phyloP scores from a whole-genome alignment of 1,140 invertebrate genomes.

The Nomia melanderi region DNA sequence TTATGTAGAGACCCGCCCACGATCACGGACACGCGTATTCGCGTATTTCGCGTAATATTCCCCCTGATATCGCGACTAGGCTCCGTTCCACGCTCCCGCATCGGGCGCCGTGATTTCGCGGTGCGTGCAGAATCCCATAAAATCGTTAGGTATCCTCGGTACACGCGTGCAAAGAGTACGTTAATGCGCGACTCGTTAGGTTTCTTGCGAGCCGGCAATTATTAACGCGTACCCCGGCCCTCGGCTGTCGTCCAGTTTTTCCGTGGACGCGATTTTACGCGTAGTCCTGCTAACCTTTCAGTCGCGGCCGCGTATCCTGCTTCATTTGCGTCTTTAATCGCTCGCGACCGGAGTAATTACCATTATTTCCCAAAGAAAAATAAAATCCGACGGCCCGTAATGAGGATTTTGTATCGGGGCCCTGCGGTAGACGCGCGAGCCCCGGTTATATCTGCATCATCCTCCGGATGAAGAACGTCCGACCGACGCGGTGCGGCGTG shows the following conservation, averaged over 20 bases:
- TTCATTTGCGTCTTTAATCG: constrained; percentile 46
- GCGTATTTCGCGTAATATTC: constrained; percentile 2
- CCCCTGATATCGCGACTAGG: too few species aligned
- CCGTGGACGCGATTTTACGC: constrained; percentile 8
- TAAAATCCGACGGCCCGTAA: neutral
- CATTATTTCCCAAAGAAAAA: constrained; percentile 16
- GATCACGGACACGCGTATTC: constrained; percentile 31
- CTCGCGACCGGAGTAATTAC: constrained; percentile 29
- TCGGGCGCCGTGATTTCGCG: neutral
- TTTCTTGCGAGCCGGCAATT: constrained; percentile 65
- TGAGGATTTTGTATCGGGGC: constrained; percentile 11
- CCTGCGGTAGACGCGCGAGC: neutral
- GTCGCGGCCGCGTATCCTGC: constrained; percentile 9
- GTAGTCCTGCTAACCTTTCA: neutral
- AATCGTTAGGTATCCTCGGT: constrained; percentile 27
- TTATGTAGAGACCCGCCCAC: constrained; percentile 34
- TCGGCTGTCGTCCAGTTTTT: constrained; percentile 28
- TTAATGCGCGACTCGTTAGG: constrained; percentile 66
- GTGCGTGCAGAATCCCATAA: constrained; percentile 41
- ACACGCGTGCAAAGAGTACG: constrained; percentile 25
- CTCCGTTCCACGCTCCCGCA: neutral
- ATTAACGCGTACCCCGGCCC: constrained; percentile 27
- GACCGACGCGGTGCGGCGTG: too few species aligned
- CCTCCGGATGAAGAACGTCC: neutral
- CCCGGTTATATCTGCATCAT: neutral